phyloP scores from a whole-genome alignment of 2,797 vertebrate genomes.

The Clamator glandarius region DNA sequence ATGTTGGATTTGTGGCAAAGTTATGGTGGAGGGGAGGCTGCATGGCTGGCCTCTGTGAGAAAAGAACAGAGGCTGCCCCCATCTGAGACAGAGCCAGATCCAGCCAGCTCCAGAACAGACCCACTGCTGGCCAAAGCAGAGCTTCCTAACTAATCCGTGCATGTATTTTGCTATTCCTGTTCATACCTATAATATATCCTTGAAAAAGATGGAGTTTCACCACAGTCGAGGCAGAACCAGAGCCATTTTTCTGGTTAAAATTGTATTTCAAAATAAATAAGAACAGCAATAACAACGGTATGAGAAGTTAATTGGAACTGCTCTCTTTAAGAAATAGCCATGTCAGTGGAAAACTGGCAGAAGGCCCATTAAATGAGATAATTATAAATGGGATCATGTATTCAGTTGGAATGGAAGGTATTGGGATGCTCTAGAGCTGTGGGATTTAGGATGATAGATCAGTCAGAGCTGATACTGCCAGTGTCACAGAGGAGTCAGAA shows the following conservation, averaged over 20 bases:
- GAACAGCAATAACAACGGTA: neutral
- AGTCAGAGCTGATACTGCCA: neutral
- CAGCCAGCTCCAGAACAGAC: neutral
- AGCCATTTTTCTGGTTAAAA: neutral
- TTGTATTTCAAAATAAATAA: slow-evolving; percentile 6
- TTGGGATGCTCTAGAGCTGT: neutral
- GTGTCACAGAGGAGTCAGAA: neutral
- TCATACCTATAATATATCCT: neutral
- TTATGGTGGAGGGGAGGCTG: neutral
- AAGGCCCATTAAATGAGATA: neutral
- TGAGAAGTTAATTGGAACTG: slow-evolving; percentile 7
- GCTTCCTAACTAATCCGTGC: neutral
- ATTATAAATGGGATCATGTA: neutral
- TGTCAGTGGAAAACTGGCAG: neutral
- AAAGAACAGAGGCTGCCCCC: fast-evolving
- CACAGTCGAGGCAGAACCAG: neutral
- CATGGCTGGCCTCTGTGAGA: neutral
- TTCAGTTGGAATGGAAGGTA: neutral
- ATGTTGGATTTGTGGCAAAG: neutral
- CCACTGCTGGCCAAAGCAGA: neutral
- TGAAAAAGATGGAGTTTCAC: neutral
- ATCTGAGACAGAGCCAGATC: neutral
- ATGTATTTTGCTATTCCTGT: neutral
- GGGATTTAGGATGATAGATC: neutral
- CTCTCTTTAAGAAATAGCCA: neutral